Percentiles rank a stretch among this genome's conserved stretches.
These are phyloP conservation scores for Archocentrus centrarchus DNA, from an alignment of 2,113 vertebrate genomes.

Conservation along the genomic window DNA sequence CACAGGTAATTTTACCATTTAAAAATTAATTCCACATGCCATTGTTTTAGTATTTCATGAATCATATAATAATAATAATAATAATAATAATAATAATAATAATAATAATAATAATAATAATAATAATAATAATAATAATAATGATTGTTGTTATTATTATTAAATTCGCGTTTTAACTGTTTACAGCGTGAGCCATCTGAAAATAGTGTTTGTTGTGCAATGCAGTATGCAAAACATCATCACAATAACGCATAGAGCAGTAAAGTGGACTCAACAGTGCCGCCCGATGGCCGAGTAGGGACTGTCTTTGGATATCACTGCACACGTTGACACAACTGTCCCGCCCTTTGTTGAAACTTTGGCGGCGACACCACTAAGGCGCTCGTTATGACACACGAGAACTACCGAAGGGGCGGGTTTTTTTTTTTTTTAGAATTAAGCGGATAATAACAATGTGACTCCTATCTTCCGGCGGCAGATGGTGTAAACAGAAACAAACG, in stretches of 20 bases:
- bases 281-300: neutral
- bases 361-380: slow-evolving; percentile 26
- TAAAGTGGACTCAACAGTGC: slow-evolving; percentile 19
- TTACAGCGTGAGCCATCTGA: neutral
- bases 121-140: too few relatives aligned
- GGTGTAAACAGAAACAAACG: neutral
- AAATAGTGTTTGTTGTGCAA: neutral
- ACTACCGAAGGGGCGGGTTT: slow-evolving; percentile 39
- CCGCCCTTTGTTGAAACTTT: slow-evolving; percentile 75
- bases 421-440: too few relatives aligned
- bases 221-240: neutral
- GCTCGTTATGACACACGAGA: neutral
- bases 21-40: too few relatives aligned
- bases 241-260: neutral
- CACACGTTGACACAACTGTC: slow-evolving; percentile 38
- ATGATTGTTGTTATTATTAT: neutral
- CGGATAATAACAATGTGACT: fast-evolving
- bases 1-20: neutral
- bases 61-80: neutral
- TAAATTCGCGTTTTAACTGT: neutral
- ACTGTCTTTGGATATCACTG: neutral
- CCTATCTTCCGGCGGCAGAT: neutral
- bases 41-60: neutral
- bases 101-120: too few relatives aligned
- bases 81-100: too few relatives aligned